phyloP scores from a whole-genome alignment of 1,140 invertebrate genomes.

The Conopomorpha cramerella region DNA sequence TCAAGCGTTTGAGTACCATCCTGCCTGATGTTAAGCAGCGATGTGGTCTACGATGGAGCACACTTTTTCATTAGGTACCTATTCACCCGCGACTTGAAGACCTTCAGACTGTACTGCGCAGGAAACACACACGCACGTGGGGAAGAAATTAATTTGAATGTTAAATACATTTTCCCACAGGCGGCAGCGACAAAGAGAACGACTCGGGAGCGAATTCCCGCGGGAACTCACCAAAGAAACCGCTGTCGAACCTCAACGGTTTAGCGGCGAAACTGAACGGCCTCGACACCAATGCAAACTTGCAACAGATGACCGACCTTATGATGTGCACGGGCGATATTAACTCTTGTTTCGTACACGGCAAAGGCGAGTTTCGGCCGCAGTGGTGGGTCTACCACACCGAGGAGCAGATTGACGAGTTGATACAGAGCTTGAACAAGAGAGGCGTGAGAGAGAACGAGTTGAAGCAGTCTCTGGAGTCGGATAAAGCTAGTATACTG shows the following conservation, averaged over 20 bases:
- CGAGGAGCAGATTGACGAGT: slow-evolving; percentile 70
- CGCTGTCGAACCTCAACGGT: slow-evolving; percentile 43
- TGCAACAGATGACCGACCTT: slow-evolving; percentile 45
- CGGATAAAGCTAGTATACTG: slow-evolving; percentile 67
- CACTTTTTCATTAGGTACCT: no score
- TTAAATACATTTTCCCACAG: no score
- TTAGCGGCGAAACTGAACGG: slow-evolving; percentile 45
- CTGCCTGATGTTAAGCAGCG: no score
- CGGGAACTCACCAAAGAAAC: slow-evolving; percentile 61
- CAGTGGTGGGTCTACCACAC: slow-evolving; percentile 80
- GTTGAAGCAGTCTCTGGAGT: slow-evolving; percentile 70
- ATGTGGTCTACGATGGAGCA: no score
- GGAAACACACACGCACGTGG: no score
- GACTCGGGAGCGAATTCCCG: slow-evolving; percentile 54
- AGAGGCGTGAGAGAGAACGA: slow-evolving; percentile 80
- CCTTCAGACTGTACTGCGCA: no score
- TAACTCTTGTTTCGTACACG: slow-evolving; percentile 77
- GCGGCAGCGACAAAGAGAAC: slow-evolving; percentile 81
- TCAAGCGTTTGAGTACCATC: no score
- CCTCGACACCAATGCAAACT: slow-evolving; percentile 16
- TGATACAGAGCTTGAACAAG: slow-evolving; percentile 76
- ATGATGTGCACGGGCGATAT: slow-evolving; percentile 75
- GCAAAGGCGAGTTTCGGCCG: slow-evolving; percentile 47
- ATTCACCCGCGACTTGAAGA: no score
- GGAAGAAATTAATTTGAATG: no score